Percentiles rank a stretch among this genome's conserved stretches.
phyloP scores from a whole-genome alignment of 1,140 invertebrate genomes.

The Yoshiicerus persimilis region DNA sequence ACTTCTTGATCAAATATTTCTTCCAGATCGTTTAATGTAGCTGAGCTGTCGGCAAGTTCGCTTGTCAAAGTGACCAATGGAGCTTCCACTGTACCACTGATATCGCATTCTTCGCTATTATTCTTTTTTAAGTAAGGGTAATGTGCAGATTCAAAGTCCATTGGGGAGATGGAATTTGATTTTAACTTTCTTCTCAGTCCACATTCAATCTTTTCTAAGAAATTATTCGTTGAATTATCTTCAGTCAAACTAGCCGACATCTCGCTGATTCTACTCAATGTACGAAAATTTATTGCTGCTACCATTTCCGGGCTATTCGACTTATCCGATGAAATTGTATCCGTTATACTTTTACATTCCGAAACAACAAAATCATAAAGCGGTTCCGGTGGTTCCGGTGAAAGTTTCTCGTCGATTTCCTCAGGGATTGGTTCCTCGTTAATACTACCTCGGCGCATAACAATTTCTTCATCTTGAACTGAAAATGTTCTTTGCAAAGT shows the following conservation, averaged over 20 bases:
- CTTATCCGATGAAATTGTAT: slow-evolving; percentile 30
- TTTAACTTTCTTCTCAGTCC: slow-evolving; percentile 37
- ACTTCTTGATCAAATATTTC: slow-evolving; percentile 42
- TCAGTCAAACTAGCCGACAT: slow-evolving; percentile 32
- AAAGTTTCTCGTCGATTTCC: background rate
- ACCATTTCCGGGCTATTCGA: slow-evolving; percentile 24
- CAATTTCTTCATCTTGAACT: background rate
- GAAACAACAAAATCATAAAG: slow-evolving; percentile 31
- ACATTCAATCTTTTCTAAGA: slow-evolving; percentile 46
- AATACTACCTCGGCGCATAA: background rate
- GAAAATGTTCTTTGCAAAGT: slow-evolving; percentile 18
- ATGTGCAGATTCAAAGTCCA: slow-evolving; percentile 28
- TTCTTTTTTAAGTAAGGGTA: slow-evolving; percentile 23
- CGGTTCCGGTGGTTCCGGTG: slow-evolving; percentile 24
- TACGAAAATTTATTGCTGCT: slow-evolving; percentile 24
- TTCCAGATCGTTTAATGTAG: slow-evolving; percentile 48
- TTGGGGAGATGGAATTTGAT: slow-evolving; percentile 13
- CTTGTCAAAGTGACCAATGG: slow-evolving; percentile 45
- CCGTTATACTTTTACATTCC: slow-evolving; percentile 22
- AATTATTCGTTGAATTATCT: slow-evolving; percentile 36
- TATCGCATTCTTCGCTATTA: slow-evolving; percentile 20
- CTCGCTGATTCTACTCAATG: slow-evolving; percentile 42
- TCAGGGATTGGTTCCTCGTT: background rate
- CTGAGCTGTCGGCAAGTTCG: slow-evolving; percentile 43
- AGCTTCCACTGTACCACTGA: slow-evolving; percentile 30